These are phyloP conservation scores for Pterophyllum scalare DNA, from an alignment of 2,113 vertebrate genomes.

Conservation along the genomic window DNA sequence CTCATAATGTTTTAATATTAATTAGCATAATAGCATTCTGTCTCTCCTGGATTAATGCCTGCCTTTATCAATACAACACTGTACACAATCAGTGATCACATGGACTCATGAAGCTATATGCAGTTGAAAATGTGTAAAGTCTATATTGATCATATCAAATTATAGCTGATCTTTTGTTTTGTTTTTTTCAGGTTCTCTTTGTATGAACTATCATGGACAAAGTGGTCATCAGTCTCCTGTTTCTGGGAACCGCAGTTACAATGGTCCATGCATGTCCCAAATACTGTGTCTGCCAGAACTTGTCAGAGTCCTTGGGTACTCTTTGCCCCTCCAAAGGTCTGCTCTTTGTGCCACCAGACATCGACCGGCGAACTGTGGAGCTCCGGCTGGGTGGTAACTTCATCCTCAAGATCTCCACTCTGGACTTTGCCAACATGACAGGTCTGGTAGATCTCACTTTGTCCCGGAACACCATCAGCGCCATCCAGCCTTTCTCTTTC, in stretches of 20 bases:
- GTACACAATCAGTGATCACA: neutral
- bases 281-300: conserved; percentile 98
- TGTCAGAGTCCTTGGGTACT: conserved; percentile 97
- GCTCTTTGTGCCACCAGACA: conserved; percentile 93
- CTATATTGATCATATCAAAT: neutral
- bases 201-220: conserved; percentile 96
- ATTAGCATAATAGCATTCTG: neutral
- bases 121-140: neutral
- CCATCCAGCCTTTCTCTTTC: conserved; percentile 96
- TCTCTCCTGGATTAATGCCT: neutral
- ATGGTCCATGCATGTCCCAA: conserved; percentile 94
- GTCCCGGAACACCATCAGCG: conserved; percentile 95
- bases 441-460: conserved; percentile 96
- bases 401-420: conserved; percentile 92
- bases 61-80: neutral
- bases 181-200: conserved; percentile 78
- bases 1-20: no score
- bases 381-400: conserved; percentile 96
- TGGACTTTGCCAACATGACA: conserved; percentile 98
- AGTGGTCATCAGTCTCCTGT: conserved; percentile 91
- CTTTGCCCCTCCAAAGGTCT: conserved; percentile 96
- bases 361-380: conserved; percentile 95
- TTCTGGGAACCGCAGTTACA: conserved; percentile 90
- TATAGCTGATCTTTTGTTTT: conserved; percentile 29
- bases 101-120: neutral